These are phyloP conservation scores for Molossus molossus DNA, from an alignment of 2,797 vertebrate species.

Conservation along the genomic window DNA sequence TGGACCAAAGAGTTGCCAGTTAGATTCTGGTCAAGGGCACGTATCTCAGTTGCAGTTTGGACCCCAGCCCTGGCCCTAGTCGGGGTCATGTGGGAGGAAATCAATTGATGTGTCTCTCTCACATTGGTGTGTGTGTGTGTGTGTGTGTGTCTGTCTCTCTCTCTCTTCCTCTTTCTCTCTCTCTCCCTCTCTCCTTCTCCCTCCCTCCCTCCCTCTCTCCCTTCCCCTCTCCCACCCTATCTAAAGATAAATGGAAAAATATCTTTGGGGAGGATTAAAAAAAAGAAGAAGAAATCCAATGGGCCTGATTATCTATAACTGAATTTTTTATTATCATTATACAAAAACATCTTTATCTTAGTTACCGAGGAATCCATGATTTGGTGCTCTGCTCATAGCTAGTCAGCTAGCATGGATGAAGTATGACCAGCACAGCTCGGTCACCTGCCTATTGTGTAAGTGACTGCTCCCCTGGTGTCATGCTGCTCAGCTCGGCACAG, in stretches of 20 bases:
- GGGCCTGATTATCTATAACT: not conserved
- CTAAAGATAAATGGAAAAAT: no score
- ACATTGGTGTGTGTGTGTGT: not conserved
- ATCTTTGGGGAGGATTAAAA: not conserved
- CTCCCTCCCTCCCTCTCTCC: not conserved
- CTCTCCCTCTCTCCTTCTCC: no score
- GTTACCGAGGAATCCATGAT: not conserved
- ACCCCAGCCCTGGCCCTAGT: no score
- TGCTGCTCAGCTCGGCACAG: not conserved
- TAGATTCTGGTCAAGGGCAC: not conserved
- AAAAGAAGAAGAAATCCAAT: not conserved
- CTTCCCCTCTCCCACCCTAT: no score
- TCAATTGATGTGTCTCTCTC: not conserved
- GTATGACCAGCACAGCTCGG: not conserved
- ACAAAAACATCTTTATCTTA: conserved; percentile 8
- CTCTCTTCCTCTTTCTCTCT: not conserved
- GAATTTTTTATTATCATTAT: not conserved
- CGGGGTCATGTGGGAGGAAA: not conserved
- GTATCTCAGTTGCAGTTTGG: not conserved
- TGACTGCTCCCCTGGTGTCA: not conserved
- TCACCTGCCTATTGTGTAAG: not conserved
- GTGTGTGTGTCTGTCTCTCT: not conserved
- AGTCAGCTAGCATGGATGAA: not conserved
- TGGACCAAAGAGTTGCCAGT: not conserved
- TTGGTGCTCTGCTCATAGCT: not conserved